These are phyloP conservation scores for Amiota minor DNA, from an alignment of 2,888 invertebrate genomes.

Conservation along the genomic window DNA sequence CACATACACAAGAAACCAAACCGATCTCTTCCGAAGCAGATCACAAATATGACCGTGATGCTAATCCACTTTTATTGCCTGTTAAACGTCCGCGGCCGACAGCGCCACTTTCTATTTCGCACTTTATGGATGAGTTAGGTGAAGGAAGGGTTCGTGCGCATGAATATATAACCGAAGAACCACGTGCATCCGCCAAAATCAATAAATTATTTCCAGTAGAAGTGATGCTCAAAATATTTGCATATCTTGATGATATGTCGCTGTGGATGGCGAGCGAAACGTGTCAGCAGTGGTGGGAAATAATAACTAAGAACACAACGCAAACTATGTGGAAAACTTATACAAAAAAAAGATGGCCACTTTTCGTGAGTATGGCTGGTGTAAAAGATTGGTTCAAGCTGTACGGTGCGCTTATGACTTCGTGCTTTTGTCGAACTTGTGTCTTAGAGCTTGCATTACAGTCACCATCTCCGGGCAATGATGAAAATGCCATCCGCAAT, in stretches of 20 bases:
- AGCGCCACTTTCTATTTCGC: slow-evolving; percentile 67
- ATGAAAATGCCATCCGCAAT: slow-evolving; percentile 87
- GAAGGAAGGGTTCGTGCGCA: slow-evolving; percentile 63
- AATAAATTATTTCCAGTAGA: slow-evolving; percentile 70
- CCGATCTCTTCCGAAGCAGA: slow-evolving; percentile 54
- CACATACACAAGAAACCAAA: slow-evolving; percentile 18
- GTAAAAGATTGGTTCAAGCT: slow-evolving; percentile 87
- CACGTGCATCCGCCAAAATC: slow-evolving; percentile 42
- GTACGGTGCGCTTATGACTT: slow-evolving; percentile 81
- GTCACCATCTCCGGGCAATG: slow-evolving; percentile 77
- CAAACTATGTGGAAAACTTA: slow-evolving; percentile 87
- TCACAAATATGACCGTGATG: slow-evolving; percentile 51
- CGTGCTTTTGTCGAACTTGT: slow-evolving; percentile 90
- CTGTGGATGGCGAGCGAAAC: slow-evolving; percentile 91
- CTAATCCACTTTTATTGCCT: slow-evolving; percentile 58
- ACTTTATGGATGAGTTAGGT: slow-evolving; percentile 68
- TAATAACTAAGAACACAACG: slow-evolving; percentile 85
- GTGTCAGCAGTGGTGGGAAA: slow-evolving; percentile 87
- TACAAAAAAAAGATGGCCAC: slow-evolving; percentile 87
- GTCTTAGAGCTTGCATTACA: slow-evolving; percentile 88
- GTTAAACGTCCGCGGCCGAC: slow-evolving; percentile 66
- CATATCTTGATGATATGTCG: slow-evolving; percentile 92
- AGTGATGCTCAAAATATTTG: slow-evolving; percentile 90
- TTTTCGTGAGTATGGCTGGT: slow-evolving; percentile 83
- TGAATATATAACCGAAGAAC: slow-evolving; percentile 42